Evolutionary conservation across 2,797 vertebrate genomes (phyloP), one percentile per base, ranked within the genome.

Genomic region (Halcyon leucocephala): DNA sequence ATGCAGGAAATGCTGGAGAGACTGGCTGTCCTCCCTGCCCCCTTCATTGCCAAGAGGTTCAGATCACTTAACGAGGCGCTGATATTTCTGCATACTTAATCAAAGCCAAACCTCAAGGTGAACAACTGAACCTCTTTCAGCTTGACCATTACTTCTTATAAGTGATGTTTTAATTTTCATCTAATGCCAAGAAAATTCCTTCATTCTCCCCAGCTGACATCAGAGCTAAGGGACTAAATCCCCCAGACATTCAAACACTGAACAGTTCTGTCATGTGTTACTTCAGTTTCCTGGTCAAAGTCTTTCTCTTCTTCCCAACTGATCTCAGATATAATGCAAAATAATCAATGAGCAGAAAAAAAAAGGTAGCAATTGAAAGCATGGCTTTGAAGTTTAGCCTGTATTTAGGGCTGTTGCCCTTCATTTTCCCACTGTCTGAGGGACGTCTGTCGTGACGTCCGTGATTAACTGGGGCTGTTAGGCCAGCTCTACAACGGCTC

Each of bases 131-230:
- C 41, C 33, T 58, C 55, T 66, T 91, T 81, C 77, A 86, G 55
- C 46, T 89, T 73, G 66, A 79, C 62, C 70, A 46, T 84, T 74
- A 12, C 51, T 80, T 80, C 62, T 79, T 84, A 9, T 12, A 86
- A 89, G 8, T 66, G 66, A 79, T 64, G 80, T 60, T 88, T 91
- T 73, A 31, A 86, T 94, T 95, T 95, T 54, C 19, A 42, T 82
- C 51, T 69, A 82, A 48, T 76, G 41, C 58, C 37, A 62, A 46
- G 80, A 48, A 52, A 86, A 90, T 26, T 35, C 65, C 89, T 90
- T 92, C 31, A 52, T 89, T 94, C 84, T 85, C 13, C 72, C 69
- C 73, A 90, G 70, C 93, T 96, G 96, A 94, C 85, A 49, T 73
- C 74, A 69, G 74, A 93, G 91, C 90, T 82, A 93, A 90, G 80